Conservation (phyloP, 2,888 invertebrate species). For the Petrolisthes manimaculis region DNA sequence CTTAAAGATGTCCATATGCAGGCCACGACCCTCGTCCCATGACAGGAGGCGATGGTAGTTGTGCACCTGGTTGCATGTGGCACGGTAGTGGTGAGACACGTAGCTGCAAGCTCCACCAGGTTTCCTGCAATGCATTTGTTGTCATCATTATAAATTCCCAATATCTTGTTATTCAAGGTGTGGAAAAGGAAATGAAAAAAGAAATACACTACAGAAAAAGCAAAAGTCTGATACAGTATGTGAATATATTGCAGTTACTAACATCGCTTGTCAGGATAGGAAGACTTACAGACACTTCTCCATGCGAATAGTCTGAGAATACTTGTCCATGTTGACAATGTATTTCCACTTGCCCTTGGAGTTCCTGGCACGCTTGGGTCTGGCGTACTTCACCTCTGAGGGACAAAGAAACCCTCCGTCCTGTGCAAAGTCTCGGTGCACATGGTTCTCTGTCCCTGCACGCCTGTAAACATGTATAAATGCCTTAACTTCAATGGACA, state of each 20-base stretch:
- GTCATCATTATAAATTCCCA: not conserved
- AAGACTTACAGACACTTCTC: conserved; percentile 83
- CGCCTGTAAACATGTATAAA: conserved; percentile 59
- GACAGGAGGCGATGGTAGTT: conserved; percentile 85
- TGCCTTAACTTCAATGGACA: not conserved
- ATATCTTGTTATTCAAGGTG: not conserved
- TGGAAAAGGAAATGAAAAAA: not conserved
- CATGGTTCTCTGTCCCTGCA: conserved; percentile 52
- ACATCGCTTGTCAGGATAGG: not conserved
- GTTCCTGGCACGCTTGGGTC: conserved; percentile 84
- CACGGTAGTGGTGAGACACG: conserved; percentile 82
- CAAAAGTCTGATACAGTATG: no score
- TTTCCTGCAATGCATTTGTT: conserved; percentile 72
- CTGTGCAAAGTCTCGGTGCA: conserved; percentile 71
- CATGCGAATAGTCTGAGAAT: conserved; percentile 84
- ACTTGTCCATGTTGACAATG: conserved; percentile 86
- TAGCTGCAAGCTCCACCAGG: conserved; percentile 83
- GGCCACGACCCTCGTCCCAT: conserved; percentile 83
- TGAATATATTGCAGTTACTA: no score
- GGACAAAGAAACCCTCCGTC: conserved; percentile 84
- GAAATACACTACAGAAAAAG: no score
- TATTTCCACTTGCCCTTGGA: conserved; percentile 87
- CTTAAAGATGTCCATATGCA: conserved; percentile 88
- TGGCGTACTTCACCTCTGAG: conserved; percentile 82
- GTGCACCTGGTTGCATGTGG: conserved; percentile 85